Evolutionary conservation across 1,140 invertebrate species (phyloP), one percentile per base, ranked within the genome.

Genomic region (Diploscapter pachys): DNA sequence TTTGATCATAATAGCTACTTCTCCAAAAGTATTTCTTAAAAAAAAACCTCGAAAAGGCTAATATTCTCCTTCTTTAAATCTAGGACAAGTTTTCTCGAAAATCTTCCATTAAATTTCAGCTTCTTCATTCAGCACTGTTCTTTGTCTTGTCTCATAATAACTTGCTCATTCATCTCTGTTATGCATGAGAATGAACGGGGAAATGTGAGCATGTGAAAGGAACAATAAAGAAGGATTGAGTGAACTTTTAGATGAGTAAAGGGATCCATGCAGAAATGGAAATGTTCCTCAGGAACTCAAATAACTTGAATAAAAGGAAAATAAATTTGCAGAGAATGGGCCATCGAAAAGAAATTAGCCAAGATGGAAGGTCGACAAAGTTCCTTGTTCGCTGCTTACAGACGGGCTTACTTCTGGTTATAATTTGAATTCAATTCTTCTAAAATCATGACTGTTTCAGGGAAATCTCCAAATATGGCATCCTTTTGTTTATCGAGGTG

Each of bases 401-500:
- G 31, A 31, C 31, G 31, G 31, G 31, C 31, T 31, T 31, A 31
- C 31, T 31, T 31, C 31, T 31, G 31, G 31, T 31, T 31, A 31
- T 31, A 31, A 31, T 8, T 13, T 75, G 8, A 8, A 53, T 48
- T 71, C 73, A 50, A 63, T 76, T 48, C 9, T 63, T 57, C 57
- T 71, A 4, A 53, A 62, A 31, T 75, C n/a, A 75, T 5, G 59
- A 62, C 11, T 76, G 75, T 63, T 53, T 48, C n/a, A 68, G 48
- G n/a, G 53, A 76, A 51, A 59, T 75, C 6, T 57, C 55, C 50
- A 76, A 48, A 13, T 75, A 50, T n/a, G 73, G 73, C n/a, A 49
- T 76, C 11, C 57, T 75, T 13, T 72, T 75, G 31, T 65, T 75
- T 49, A 5, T 75, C 5, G 73, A 75, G 73, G 73, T 75, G n/a